Evolutionary conservation across 2,888 invertebrate species (phyloP), one percentile per base, ranked within the genome.

Genomic region (Athalia cordata): DNA sequence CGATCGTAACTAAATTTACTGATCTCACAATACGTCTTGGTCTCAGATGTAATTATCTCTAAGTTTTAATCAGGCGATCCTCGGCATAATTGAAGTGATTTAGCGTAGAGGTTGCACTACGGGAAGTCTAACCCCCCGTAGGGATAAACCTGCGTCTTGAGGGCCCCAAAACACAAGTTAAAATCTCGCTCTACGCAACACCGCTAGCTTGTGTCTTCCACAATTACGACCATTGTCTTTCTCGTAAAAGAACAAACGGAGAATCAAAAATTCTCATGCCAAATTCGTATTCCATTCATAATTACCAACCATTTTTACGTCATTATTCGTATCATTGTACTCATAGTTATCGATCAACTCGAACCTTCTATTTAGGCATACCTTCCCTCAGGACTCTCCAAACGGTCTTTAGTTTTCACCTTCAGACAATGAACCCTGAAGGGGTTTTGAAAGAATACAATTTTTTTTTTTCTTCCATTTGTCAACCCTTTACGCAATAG

Each of bases 1-100:
- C 15, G 59, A 75, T 62, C 15, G 62, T 64, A 75, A 75, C 75
- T 75, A 62, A 75, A 75, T 62, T 75, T 64, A 62, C 59, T 50
- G 75, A 75, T 75, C 75, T 9, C 62, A 75, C 75, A 29, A 75
- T 75, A 64, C 75, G 50, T 75, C 75, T 75, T 55, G 78, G 72
- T 79, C 82, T 80, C 79, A 74, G 79, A 59, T 81, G 81, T 86
- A 86, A 87, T 87, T 86, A 86, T 81, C 81, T 76, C 57, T 80
- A 80, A 81, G 79, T 83, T 85, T 85, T 85, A 85, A 85, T 86
- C 84, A 81, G 77, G 64, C 78, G 79, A 82, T 78, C 80, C 81
- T 70, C 59, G 75, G 79, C 80, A 84, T 85, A 86, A 86, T 85
- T 83, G 83, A 85, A 83, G 81, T 83, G 85, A 87, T 87, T 85